phyloP scores from a whole-genome alignment of 2,888 invertebrate species.

The Biston betularia region DNA sequence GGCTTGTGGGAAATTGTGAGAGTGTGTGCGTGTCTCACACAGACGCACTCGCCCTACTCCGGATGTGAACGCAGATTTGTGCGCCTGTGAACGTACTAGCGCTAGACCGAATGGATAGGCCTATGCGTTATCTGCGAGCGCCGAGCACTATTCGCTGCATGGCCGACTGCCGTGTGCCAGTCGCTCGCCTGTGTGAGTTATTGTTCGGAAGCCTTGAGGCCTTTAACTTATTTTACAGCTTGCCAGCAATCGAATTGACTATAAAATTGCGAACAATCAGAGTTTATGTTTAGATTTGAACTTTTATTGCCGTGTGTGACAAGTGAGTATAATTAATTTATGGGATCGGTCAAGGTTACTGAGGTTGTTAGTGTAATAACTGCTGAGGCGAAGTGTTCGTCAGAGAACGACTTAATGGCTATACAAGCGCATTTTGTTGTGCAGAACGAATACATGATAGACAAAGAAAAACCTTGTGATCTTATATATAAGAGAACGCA shows the following conservation, averaged over 20 bases:
- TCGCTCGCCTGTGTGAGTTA: conserved; percentile 56
- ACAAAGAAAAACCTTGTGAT: conserved; percentile 53
- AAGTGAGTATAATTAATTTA: conserved; percentile 71
- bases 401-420: conserved; percentile 35
- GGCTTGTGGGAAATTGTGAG: conserved; percentile 63
- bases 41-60: conserved; percentile 74
- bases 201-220: conserved; percentile 60
- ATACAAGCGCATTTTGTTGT: conserved; percentile 39
- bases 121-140: conserved; percentile 66
- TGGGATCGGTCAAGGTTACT: conserved; percentile 68
- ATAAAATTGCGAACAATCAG: conserved; percentile 77
- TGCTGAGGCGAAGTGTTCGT: conserved; percentile 30
- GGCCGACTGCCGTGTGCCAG: conserved; percentile 59
- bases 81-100: conserved; percentile 69
- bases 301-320: conserved; percentile 65
- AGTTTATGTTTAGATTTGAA: conserved; percentile 69
- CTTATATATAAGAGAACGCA: conserved; percentile 47
- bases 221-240: conserved; percentile 77
- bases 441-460: conserved; percentile 36
- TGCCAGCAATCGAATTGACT: conserved; percentile 71
- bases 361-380: conserved; percentile 34
- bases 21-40: conserved; percentile 65
- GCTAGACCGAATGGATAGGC: conserved; percentile 80
- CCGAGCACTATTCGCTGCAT: conserved; percentile 56
- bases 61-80: conserved; percentile 82